Evolutionary conservation across 2,888 invertebrate species (phyloP), one percentile per base, ranked within the genome.

Genomic region (Pomacea canaliculata): DNA sequence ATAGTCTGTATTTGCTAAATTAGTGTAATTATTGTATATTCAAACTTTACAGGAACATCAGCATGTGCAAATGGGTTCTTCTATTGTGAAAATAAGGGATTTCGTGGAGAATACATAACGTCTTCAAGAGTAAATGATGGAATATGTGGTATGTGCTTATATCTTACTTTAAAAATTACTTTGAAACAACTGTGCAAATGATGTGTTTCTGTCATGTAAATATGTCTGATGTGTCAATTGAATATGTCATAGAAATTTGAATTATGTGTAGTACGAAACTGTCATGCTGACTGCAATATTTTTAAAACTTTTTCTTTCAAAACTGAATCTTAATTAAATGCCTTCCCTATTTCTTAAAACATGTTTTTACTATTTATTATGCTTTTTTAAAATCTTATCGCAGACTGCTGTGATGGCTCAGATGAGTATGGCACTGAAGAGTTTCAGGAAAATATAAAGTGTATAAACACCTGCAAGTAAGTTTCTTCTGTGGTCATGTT

Each of bases 101-200:
- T 91, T 84, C 86, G 87, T 76, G 90, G 92, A 51, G 80, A 86
- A 62, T 94, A 95, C 86, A 94, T 99, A 83, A 94, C 95, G 16
- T 95, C 97, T 1, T 94, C 94, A 81, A 93, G 95, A 88, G 95
- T 99, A 0, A 97, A 97, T 91, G 98, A 98, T 93, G 96, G 96
- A 12, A 94, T 97, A 82, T 98, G 98, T 92, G 97, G 92, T 92
- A 87, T 84, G 89, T 81, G 51, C 13, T 10, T 18, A 46, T 60
- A 65, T 70, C 46, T 75, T 48, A 69, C 51, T 62, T 62, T 19
- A 48, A 68, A 19, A n/a, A 5, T 51, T 56, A 18, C 19, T 10
- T 70, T 19, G 5, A 51, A 56, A 46, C 63, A 63, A 12, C 1
- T 63, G 23, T 23, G 63, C 63, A 63, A 37, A 37, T 63, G 10